phyloP scores from a whole-genome alignment of 2,797 vertebrate genomes.

The Uromys caudimaculatus region DNA sequence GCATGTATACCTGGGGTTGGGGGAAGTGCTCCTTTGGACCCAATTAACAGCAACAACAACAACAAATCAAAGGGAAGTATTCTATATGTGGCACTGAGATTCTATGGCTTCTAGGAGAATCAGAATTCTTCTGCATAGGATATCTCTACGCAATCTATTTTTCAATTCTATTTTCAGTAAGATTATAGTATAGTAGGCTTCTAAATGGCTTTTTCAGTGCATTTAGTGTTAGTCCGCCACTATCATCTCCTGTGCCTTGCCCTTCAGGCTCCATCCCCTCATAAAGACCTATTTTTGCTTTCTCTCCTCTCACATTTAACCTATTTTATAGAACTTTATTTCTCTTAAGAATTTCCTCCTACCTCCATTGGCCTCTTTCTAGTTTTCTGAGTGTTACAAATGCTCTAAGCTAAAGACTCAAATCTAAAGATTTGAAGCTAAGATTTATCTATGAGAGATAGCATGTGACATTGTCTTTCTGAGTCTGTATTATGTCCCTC shows the following conservation, averaged over 20 bases:
- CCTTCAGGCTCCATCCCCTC: too few species aligned
- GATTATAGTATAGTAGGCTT: background rate
- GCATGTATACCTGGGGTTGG: rapidly evolving
- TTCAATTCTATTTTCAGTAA: background rate
- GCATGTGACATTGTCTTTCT: background rate
- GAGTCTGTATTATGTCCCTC: background rate
- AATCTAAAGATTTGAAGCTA: background rate
- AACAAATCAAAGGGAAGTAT: background rate
- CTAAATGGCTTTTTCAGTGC: background rate
- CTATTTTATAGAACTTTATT: background rate
- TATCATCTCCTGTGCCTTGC: background rate
- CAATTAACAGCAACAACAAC: background rate
- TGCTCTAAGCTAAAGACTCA: background rate
- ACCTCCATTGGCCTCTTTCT: background rate
- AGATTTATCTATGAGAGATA: background rate
- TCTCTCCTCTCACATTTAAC: background rate
- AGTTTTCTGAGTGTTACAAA: background rate
- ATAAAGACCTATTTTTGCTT: background rate
- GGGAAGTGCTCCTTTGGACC: background rate
- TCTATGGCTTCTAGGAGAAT: background rate
- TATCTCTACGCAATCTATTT: background rate
- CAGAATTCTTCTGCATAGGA: background rate
- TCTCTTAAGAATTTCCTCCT: background rate
- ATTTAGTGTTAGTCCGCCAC: background rate
- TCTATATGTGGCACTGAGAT: background rate